Base-by-base conservation (phyloP, 1,140 invertebrate genomes). In the Triops cancriformis region DNA sequence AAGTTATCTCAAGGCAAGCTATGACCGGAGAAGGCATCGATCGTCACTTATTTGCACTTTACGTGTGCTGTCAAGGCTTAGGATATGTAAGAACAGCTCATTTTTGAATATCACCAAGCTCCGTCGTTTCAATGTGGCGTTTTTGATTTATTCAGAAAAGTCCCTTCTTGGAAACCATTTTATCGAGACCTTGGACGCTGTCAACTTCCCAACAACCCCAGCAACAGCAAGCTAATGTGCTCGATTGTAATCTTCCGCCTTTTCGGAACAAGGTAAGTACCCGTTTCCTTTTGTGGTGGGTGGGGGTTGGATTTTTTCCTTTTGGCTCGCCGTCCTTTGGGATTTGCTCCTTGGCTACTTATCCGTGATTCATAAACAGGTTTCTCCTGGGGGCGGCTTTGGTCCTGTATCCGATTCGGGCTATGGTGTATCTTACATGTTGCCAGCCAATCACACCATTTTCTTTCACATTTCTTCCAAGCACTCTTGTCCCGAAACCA, bases 201-300 rank as follows among this genome's bases (percentile, higher is more conserved):
- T 87, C 86, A 9, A 88, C 87, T 42, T 87, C 86, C 80, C 87
- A 88, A 80, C 86, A 86, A 76, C 87, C 87, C 14, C 87, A 88
- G 77, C 87, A 87, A 77, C 87, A 88, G 81, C 83, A 86, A 45
- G 80, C 82, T 6, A 81, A 83, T 80, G 83, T 84, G 7, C 86
- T 86, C 7, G 84, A 85, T 81, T 84, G 84, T 78, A 85, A 85
- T 79, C 80, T 85, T 7, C 83, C 84, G 23, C 78, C 84, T 26
- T 86, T 85, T 81, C 79, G 81, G 72, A 81, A 85, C 80, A 85
- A 85, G 81, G 84, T 85, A 77, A 80, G 79, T 79, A 18, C 27
- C 31, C 31, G 26, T 14, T 14, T 75, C 42, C 31, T 27, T 28
- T 28, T 18, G 42, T 43, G 14, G 26, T n/a, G 45, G 51, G 10